Percentiles rank a stretch among this genome's conserved stretches.
These are phyloP conservation scores for Thaleichthys pacificus DNA, from an alignment of 2,797 vertebrate genomes.

Conservation along the genomic window DNA sequence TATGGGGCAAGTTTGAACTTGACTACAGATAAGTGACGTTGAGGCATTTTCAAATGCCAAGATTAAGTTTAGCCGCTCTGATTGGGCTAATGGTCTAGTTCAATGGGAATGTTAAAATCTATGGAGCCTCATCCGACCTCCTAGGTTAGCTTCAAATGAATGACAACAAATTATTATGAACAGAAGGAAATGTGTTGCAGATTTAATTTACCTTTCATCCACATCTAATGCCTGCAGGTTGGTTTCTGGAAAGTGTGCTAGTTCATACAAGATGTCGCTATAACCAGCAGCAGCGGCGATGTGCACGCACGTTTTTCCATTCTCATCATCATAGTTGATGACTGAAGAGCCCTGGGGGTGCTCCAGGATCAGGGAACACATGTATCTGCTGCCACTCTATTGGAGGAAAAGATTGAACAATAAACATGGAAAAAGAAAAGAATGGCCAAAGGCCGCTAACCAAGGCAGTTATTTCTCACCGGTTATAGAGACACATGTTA, in stretches of 20 bases:
- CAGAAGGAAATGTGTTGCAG: not conserved
- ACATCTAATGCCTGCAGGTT: constrained; percentile 87
- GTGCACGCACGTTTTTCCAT: constrained; percentile 86
- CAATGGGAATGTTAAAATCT: no score
- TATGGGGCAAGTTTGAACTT: no score
- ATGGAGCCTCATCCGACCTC: no score
- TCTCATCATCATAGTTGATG: constrained; percentile 86
- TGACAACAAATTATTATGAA: not conserved
- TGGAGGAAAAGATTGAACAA: constrained; percentile 3
- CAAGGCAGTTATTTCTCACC: no score
- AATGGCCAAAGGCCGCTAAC: no score
- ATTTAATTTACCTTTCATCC: constrained; percentile 79
- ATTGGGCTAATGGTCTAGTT: no score
- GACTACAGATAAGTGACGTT: no score
- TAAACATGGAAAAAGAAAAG: no score
- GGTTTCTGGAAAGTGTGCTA: constrained; percentile 82
- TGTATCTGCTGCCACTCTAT: constrained; percentile 82
- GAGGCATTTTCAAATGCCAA: no score
- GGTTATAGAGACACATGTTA: no score
- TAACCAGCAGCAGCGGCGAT: constrained; percentile 85
- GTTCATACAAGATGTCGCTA: constrained; percentile 82
- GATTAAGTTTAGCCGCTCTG: no score
- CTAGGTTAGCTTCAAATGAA: no score
- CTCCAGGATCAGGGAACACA: constrained; percentile 85
- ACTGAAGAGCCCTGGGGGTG: constrained; percentile 81